Conservation (phyloP, 1,140 invertebrate genomes). For the Cotesia chilonis region DNA sequence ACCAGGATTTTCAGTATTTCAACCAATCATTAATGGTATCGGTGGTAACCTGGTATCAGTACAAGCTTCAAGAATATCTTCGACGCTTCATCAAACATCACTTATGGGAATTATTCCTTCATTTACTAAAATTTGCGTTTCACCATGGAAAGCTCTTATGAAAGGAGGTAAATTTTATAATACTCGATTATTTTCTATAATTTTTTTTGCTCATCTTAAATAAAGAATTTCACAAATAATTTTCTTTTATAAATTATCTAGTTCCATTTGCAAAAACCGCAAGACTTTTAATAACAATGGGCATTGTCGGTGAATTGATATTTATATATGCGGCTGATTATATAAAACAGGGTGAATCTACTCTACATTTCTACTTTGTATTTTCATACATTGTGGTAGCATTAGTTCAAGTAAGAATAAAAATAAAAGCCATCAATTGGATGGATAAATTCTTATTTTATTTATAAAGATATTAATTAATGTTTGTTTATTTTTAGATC, state of each 20-base stretch:
- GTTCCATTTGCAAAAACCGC: conserved; percentile 81
- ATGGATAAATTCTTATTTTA: background rate
- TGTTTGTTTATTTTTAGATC: conserved; percentile 69
- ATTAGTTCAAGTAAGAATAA: conserved; percentile 68
- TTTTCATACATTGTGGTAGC: conserved; percentile 74
- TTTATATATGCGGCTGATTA: conserved; percentile 87
- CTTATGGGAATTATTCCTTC: conserved; percentile 80
- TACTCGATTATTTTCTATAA: conserved; percentile 21
- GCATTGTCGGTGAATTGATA: conserved; percentile 90
- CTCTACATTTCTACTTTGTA: conserved; percentile 71
- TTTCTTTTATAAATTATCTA: conserved; percentile 56
- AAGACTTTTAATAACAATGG: conserved; percentile 84
- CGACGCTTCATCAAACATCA: conserved; percentile 86
- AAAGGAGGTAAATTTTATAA: conserved; percentile 71
- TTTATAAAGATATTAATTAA: background rate
- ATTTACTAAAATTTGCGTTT: conserved; percentile 76
- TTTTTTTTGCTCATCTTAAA: conserved; percentile 2
- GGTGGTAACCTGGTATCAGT: conserved; percentile 97
- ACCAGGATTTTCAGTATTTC: conserved; percentile 87
- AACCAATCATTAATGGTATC: conserved; percentile 94
- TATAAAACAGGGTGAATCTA: conserved; percentile 69
- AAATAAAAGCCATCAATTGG: background rate
- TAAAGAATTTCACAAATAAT: background rate
- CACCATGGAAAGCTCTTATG: conserved; percentile 83
- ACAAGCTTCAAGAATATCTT: conserved; percentile 94